These are phyloP conservation scores for Zoanthus gigantus DNA, from an alignment of 92 coral and sea anemone species.

Conservation along the genomic window DNA sequence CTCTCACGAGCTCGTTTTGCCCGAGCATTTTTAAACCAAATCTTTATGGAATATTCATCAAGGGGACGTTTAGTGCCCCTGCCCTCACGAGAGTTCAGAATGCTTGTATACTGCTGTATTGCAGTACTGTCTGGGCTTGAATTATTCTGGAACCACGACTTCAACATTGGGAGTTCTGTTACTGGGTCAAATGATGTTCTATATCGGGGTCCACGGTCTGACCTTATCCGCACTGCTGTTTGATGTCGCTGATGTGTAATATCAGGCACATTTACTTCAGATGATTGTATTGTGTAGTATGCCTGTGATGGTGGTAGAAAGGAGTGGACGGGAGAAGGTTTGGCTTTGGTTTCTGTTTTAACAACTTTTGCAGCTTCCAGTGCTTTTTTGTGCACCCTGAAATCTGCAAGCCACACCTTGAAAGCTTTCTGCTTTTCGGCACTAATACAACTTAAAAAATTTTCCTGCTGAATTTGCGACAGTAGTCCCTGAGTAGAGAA, in stretches of 20 bases:
- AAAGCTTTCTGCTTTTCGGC: conserved; percentile 27
- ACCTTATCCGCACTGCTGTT: background rate
- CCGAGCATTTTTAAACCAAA: conserved; percentile 75
- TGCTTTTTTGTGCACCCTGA: conserved; percentile 25
- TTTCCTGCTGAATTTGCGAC: conserved; percentile 29
- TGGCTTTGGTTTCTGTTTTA: background rate
- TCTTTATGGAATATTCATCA: conserved; percentile 62
- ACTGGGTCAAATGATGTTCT: conserved; percentile 60
- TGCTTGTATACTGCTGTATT: conserved; percentile 46
- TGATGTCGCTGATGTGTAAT: background rate
- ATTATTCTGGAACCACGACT: conserved; percentile 60
- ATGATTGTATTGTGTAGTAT: background rate
- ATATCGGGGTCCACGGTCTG: conserved; percentile 37
- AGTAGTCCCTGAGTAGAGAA: conserved; percentile 21
- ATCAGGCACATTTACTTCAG: background rate
- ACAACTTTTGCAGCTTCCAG: conserved; percentile 2
- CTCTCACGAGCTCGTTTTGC: conserved; percentile 44
- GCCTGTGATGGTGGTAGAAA: conserved; percentile 6
- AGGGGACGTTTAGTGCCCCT: conserved; percentile 52
- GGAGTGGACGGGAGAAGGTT: conserved; percentile 18
- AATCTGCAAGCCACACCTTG: conserved; percentile 28
- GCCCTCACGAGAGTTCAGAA: conserved; percentile 50
- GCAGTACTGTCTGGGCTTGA: conserved; percentile 44
- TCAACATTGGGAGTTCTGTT: conserved; percentile 62
- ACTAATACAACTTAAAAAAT: conserved; percentile 15